Evolutionary conservation across 2,113 vertebrate species (phyloP), one percentile per base, ranked within the genome.

Genomic region (Orcinus orca): DNA sequence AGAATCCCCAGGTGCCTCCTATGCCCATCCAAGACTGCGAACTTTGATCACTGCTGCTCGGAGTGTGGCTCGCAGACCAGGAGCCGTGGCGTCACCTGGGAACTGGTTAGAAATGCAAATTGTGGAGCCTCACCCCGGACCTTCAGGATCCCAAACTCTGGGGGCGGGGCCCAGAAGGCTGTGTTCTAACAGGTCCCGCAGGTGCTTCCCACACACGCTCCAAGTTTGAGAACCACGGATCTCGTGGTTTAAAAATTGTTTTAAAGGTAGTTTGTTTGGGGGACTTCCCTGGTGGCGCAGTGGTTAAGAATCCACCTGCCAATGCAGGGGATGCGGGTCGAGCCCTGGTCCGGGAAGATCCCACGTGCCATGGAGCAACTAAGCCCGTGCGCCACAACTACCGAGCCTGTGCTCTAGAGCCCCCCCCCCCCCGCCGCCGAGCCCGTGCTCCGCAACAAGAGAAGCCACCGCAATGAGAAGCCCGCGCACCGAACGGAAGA

Each of bases 11-110:
- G 50, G 36, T 3, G 41, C 44, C 44, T 6, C 36, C 23, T 29
- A 0, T 2, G 68, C 8, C 2, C 14, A 0, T 7, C 31, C n/a
- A 1, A 20, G 68, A 23, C 7, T 36, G 25, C 77, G 44, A 65
- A 65, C 62, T 55, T 55, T n/a, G 76, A 23, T 20, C 76, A n/a
- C 20, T 23, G 76, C 47, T 55, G 76, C 50, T 58, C 21, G 7
- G 15, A 80, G 77, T 58, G 77, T 80, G 67, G 62, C 87, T 71
- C 12, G 4, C 36, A 8, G 53, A 21, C 53, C n/a, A 6, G 38
- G 2, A 29, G 41, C 36, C 55, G 68, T 2, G 2, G n/a, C 26
- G 3, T 38, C 33, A 13, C 47, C 79, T 12, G 36, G 87, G 88
- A 65, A n/a, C 58, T 36, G 50, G 7, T 33, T 44, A 33, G 67